phyloP scores from a whole-genome alignment of 2,113 vertebrate genomes.

The Carassius auratus region DNA sequence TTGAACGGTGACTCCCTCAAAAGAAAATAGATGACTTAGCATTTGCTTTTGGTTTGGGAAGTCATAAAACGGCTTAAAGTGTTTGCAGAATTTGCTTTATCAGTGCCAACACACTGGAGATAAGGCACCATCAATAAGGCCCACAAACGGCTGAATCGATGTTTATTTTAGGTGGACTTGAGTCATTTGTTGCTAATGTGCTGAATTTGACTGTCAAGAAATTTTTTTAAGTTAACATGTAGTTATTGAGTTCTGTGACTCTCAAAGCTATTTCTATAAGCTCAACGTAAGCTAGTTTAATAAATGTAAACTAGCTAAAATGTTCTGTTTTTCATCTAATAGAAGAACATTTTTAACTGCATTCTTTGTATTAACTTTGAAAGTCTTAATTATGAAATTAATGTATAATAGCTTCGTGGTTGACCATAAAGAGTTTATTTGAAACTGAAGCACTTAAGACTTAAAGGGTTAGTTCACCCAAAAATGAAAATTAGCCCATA shows the following conservation, averaged over 20 bases:
- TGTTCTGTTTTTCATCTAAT: not conserved
- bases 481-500: no score
- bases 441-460: not conserved
- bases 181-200: conserved; percentile 22
- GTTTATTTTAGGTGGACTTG: conserved; percentile 11
- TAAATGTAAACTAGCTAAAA: not conserved
- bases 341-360: not conserved
- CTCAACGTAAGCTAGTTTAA: not conserved
- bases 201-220: not conserved
- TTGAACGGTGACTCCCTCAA: conserved; percentile 28
- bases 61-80: conserved; percentile 60
- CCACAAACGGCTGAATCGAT: not conserved
- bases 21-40: conserved; percentile 65
- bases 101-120: conserved; percentile 61
- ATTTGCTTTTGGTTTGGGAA: conserved; percentile 63
- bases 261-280: not conserved
- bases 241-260: not conserved
- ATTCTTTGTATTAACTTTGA: not conserved
- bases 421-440: not conserved
- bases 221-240: not conserved
- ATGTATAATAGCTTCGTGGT: not conserved
- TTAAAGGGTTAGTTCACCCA: no score
- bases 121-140: conserved; percentile 30
- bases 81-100: conserved; percentile 55
- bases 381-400: not conserved